Conservation (phyloP, 1,140 invertebrate genomes). For the Zaprionus davidi region DNA sequence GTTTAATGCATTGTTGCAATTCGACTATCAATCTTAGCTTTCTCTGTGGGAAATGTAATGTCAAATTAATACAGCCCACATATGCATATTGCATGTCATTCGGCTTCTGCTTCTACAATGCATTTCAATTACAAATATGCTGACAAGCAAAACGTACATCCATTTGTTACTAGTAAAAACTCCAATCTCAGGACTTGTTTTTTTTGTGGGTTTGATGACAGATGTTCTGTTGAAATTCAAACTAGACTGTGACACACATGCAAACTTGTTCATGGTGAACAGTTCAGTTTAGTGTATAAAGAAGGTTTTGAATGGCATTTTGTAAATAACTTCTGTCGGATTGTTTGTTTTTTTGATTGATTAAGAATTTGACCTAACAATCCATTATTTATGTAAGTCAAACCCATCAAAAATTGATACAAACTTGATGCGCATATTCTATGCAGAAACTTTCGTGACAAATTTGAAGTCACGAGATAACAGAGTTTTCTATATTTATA, state of each 20-base stretch:
- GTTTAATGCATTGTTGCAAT: slow-evolving; percentile 5
- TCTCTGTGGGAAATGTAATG: slow-evolving; percentile 9
- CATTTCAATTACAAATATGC: slow-evolving; percentile 48
- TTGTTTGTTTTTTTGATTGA: background rate
- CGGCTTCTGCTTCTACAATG: slow-evolving; percentile 19
- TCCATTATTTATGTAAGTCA: too few relatives aligned
- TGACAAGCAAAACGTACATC: slow-evolving; percentile 39
- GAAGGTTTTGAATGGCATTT: too few relatives aligned
- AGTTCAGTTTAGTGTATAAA: too few relatives aligned
- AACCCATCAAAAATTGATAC: background rate
- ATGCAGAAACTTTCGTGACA: background rate
- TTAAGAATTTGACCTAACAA: too few relatives aligned
- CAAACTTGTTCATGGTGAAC: background rate
- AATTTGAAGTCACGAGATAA: background rate
- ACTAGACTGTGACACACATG: background rate
- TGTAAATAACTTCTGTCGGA: background rate
- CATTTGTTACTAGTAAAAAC: slow-evolving; percentile 22
- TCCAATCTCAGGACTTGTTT: slow-evolving; percentile 2
- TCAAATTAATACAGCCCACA: slow-evolving; percentile 9
- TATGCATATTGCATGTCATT: slow-evolving; percentile 25
- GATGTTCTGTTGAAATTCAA: background rate
- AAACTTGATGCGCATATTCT: background rate
- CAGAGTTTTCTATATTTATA: too few relatives aligned
- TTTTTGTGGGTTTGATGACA: slow-evolving; percentile 5
- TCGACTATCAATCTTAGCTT: background rate